phyloP scores from a whole-genome alignment of 2,888 invertebrate species.

The Hemithea aestivaria region DNA sequence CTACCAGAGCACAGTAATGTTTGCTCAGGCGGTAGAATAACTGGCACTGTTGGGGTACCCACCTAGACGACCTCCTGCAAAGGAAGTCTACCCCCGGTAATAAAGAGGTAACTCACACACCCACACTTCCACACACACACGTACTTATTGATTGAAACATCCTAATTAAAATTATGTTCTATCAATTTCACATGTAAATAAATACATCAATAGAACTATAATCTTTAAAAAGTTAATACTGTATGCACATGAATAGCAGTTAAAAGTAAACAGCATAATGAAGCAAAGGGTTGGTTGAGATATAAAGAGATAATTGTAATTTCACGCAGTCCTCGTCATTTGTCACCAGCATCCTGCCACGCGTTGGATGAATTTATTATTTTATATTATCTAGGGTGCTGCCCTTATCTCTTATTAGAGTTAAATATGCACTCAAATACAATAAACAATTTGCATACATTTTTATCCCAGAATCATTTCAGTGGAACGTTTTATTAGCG shows the following conservation, averaged over 20 bases:
- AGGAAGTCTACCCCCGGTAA: too few species aligned
- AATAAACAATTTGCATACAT: constrained; percentile 5
- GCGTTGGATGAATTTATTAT: constrained; percentile 70
- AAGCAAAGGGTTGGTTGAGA: constrained; percentile 53
- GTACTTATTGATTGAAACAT: too few species aligned
- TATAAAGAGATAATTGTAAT: constrained; percentile 73
- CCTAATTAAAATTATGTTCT: too few species aligned
- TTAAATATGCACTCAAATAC: constrained; percentile 1
- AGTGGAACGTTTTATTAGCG: background rate
- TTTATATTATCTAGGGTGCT: constrained; percentile 61
- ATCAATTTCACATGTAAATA: too few species aligned
- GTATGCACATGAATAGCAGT: constrained; percentile 41
- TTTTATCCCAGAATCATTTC: background rate
- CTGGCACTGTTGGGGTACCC: too few species aligned
- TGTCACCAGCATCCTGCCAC: constrained; percentile 79
- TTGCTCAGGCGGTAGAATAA: too few species aligned
- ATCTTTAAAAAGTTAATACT: constrained; percentile 5
- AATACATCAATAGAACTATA: too few species aligned
- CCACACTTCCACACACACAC: too few species aligned
- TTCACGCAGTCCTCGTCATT: constrained; percentile 71
- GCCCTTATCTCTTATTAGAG: constrained; percentile 58
- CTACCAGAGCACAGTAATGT: too few species aligned
- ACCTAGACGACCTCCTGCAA: too few species aligned
- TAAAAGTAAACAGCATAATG: constrained; percentile 67
- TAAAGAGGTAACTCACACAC: too few species aligned